Evolutionary conservation across 2,113 vertebrate species (phyloP).

Genomic region (Dissostichus mawsoni): DNA sequence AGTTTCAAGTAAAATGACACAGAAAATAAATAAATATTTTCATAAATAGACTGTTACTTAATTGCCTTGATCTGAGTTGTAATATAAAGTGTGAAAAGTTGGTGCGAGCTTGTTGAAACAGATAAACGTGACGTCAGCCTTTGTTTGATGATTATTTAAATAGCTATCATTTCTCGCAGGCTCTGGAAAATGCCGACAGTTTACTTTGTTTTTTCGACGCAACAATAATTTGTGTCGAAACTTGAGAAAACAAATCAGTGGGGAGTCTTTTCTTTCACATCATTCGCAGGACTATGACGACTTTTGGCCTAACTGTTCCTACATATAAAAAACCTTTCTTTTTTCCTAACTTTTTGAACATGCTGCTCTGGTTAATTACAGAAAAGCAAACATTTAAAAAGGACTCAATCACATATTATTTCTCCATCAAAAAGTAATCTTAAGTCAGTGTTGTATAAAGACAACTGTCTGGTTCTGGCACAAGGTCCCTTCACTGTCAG

Average conservation of each 20-base stretch:
- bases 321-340: neutral
- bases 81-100: neutral
- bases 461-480: neutral
- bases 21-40: too few relatives aligned
- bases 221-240: neutral
- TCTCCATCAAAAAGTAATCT: neutral
- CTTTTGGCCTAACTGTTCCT: neutral
- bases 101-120: neutral
- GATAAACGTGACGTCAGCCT: neutral
- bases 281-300: neutral
- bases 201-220: neutral
- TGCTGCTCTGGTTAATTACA: neutral
- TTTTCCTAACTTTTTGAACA: neutral
- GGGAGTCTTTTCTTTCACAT: neutral
- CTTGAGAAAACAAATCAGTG: neutral
- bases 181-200: slow-evolving; percentile 25
- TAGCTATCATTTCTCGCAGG: slow-evolving; percentile 9
- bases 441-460: neutral
- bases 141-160: slow-evolving; percentile 35
- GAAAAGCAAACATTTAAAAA: neutral
- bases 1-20: too few relatives aligned
- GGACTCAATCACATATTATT: neutral
- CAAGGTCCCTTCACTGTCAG: neutral
- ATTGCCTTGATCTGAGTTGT: neutral
- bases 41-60: neutral